Conservation (phyloP, 35 echinoderm and acorn worm genomes). For the Strongylocentrotus purpuratus region DNA sequence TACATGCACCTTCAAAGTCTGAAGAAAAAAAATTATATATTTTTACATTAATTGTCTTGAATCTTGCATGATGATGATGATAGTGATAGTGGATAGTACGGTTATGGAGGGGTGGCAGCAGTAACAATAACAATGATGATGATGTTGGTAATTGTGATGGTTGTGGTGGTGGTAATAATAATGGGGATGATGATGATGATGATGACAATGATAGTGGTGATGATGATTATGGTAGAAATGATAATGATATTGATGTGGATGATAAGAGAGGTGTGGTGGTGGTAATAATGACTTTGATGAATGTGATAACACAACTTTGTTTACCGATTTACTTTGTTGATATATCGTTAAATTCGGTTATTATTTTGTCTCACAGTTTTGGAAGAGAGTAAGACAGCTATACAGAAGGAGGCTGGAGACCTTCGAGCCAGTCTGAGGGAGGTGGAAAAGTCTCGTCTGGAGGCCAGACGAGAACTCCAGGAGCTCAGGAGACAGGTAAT, state of each 20-base stretch:
- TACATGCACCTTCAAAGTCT: too few species aligned
- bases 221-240: too few species aligned
- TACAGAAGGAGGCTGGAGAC: slow-evolving; percentile 87
- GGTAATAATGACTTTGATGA: too few species aligned
- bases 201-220: not conserved
- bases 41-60: too few species aligned
- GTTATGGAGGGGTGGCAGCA: too few species aligned
- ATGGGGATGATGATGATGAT: not conserved
- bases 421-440: slow-evolving; percentile 85
- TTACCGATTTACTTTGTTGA: too few species aligned
- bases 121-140: too few species aligned
- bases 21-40: too few species aligned
- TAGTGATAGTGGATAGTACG: not conserved
- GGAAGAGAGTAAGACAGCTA: slow-evolving; percentile 71
- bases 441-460: slow-evolving; percentile 91
- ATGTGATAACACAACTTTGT: too few species aligned
- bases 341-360: not conserved
- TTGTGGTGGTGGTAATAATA: too few species aligned
- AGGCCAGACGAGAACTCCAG: slow-evolving; percentile 91
- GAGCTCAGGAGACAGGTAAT: slow-evolving; percentile 94
- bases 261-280: too few species aligned
- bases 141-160: too few species aligned
- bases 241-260: not conserved
- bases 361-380: slow-evolving; percentile 51
- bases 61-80: slow-evolving; percentile 27